These are phyloP conservation scores for Listrodromus nycthemerus DNA, from an alignment of 2,888 invertebrate genomes.

Conservation along the genomic window DNA sequence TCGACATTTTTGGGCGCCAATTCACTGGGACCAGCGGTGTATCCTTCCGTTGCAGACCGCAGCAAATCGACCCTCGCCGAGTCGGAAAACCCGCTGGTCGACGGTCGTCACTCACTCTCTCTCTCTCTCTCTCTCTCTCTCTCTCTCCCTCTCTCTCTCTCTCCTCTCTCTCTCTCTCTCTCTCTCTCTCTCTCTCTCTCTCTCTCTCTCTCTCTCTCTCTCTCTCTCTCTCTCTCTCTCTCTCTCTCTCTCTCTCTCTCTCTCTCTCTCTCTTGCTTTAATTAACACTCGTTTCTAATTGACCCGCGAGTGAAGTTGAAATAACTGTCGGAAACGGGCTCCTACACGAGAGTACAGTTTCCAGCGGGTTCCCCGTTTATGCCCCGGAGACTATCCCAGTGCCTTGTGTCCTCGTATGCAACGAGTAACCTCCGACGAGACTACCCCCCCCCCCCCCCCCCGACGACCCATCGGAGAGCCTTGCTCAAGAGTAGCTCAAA, in stretches of 20 bases:
- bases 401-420: not conserved
- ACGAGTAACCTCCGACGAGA: not conserved
- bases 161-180: constrained; percentile 27
- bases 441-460: not conserved
- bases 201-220: constrained; percentile 18
- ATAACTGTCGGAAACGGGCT: constrained; percentile 37
- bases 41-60: constrained; percentile 1
- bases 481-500: constrained; percentile 16
- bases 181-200: constrained; percentile 35
- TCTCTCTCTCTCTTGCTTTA: constrained; percentile 56
- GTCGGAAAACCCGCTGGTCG: constrained; percentile 3
- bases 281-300: constrained; percentile 67
- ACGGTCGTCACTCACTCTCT: constrained; percentile 40
- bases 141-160: constrained; percentile 22
- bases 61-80: not conserved
- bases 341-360: not conserved
- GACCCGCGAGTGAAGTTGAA: constrained; percentile 47
- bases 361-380: not conserved
- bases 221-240: constrained; percentile 19
- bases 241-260: constrained; percentile 19
- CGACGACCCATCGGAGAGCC: not conserved
- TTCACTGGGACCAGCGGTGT: not conserved
- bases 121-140: constrained; percentile 24
- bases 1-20: not conserved
- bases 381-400: not conserved